A percentile compares a stretch with the other conserved stretches of the same genome.
phyloP scores from a whole-genome alignment of 2,888 invertebrate species.

The Caenorhabditis imperialis region DNA sequence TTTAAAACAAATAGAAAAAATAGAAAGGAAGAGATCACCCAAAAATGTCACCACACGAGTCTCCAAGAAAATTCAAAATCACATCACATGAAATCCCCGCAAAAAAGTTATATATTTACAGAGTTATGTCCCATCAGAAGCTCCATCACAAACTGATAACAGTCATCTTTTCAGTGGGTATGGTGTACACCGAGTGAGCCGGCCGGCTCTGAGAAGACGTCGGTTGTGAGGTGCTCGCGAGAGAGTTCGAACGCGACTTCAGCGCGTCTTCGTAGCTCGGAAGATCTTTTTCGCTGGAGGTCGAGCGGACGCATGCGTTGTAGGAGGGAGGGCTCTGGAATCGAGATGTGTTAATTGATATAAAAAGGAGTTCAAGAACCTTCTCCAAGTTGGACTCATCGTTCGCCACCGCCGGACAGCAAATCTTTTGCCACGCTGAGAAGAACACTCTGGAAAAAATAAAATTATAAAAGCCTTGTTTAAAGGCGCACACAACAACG shows the following conservation, averaged over 20 bases:
- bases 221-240: slow-evolving; percentile 1
- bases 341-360: neutral
- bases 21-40: slow-evolving; percentile 2
- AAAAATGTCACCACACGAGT: too few species aligned
- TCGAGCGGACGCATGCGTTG: slow-evolving; percentile 39
- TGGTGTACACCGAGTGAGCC: slow-evolving; percentile 43
- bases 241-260: slow-evolving; percentile 10
- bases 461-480: too few species aligned
- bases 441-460: slow-evolving; percentile 42
- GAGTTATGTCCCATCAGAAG: too few species aligned
- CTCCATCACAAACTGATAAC: slow-evolving; percentile 36
- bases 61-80: too few species aligned
- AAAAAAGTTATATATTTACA: too few species aligned
- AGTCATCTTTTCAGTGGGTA: slow-evolving; percentile 36
- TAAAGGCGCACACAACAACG: too few species aligned
- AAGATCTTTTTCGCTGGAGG: slow-evolving; percentile 44
- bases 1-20: neutral
- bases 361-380: too few species aligned
- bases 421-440: slow-evolving; percentile 56
- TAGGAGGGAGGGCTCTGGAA: slow-evolving; percentile 50
- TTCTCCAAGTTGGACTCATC: slow-evolving; percentile 47
- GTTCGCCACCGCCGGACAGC: slow-evolving; percentile 39
- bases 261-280: slow-evolving; percentile 55
- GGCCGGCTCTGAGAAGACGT: slow-evolving; percentile 19
- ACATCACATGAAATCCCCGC: too few species aligned